Base-by-base conservation (phyloP, 2,113 vertebrate species). In the Stigmatopora argus region DNA sequence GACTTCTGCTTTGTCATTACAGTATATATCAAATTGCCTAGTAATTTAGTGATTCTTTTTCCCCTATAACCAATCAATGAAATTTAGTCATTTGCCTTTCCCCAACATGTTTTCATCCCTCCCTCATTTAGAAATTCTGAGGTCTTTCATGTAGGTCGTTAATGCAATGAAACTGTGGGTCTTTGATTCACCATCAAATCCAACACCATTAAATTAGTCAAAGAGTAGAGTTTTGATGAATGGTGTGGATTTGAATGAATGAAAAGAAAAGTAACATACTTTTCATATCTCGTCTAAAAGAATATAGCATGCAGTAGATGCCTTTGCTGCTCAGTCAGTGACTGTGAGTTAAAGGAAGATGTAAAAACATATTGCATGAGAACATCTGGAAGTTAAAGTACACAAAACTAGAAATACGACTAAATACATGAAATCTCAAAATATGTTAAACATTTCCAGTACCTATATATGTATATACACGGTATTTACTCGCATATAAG, bases 331-430 rank as follows among this genome's bases (percentile, higher is more conserved):
- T 62, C 41, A 26, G 19, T 55, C 63, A 90, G 88, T 90, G 91
- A 84, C 86, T 87, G 83, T 91, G 78, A 88, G 87, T 90, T 93
- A 88, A 89, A 84, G 78, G 91, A 93, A 88, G 89, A 85, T 84
- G 76, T 92, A 88, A 87, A 1, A 92, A 89, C 91, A 92, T 93
- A 91, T 96, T 94, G 93, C 93, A 94, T 90, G 85, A 91, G 88
- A 94, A 94, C 91, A 92, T 90, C 90, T 57, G 92, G 88, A 88
- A 90, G 90, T 72, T 61, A 3, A 23, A 41, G 11, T 41, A 44
- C n/a, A 60, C 35, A 53, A 53, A 53, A 14, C 51, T 31, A 31
- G 6, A 31, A 31, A 26, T 31, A 61, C 21, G 18, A 3, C 8
- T 51, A 60, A 60, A 7, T 6, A 41, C 2, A 60, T 55, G 15